Base-by-base conservation (phyloP, 2,797 vertebrate genomes). In the Synaphobranchus kaupii region DNA sequence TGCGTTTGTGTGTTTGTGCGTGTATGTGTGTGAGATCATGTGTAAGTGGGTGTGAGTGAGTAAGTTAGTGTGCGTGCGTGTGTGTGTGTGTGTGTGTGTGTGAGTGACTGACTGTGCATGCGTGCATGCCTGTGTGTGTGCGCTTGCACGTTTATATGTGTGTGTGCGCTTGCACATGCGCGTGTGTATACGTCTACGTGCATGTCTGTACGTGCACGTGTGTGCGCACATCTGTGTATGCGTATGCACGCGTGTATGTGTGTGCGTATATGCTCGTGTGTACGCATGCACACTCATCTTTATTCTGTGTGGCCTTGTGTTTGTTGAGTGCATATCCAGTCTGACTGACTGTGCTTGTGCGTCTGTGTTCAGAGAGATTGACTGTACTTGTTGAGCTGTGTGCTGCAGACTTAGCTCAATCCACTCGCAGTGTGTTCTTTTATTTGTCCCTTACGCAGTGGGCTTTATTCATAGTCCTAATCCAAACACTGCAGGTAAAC, bases 81-180 rank as follows among this genome's bases (percentile, higher is more conserved):
- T 87, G 84, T 68, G 52, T 86, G 87, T 86, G 85, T 86, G 78
- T 58, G 86, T 88, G 60, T 87, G 44, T 87, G 84, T 86, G 81
- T 84, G 48, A 73, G 87, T 87, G 78, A 54, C 56, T 60, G 28
- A 0, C n/a, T 31, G 28, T 80, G 83, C 56, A 39, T 83, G 15
- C 81, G 71, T 73, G 52, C 47, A 60, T 34, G 9, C 47, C 48
- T 48, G 25, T 86, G 22, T 66, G 56, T 66, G 56, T 85, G 28
- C 9, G 20, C 31, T 5, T 73, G 63, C 52, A 28, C 73, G 63
- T 28, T 44, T 68, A 60, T 50, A 31, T 47, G 44, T 73, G 7
- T 76, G 50, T 85, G n/a, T n/a, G 84, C 13, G 20, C 4, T 10
- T 12, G 63, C 9, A 1, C 5, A 3, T 39, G 17, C 31, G 58